Evolutionary conservation across 2,888 invertebrate genomes (phyloP), one percentile per base, ranked within the genome.

Genomic region (Ochropleura plecta): DNA sequence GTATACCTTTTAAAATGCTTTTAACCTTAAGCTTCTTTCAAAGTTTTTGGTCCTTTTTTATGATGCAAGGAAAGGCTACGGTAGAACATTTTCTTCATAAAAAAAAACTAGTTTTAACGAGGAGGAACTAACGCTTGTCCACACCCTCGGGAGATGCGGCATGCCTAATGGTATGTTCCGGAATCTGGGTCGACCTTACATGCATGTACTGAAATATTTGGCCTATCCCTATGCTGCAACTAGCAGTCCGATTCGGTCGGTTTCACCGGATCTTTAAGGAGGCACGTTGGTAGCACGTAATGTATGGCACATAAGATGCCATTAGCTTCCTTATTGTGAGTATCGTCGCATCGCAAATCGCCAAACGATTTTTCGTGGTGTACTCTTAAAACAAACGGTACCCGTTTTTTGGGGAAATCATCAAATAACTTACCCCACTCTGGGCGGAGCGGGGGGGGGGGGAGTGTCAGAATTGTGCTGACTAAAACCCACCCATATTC

Each of bases 1-100:
- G 66, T 71, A 74, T 79, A 72, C 62, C 53, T 71, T 75, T 55
- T 42, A 57, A 79, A 76, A 76, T 62, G 69, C 65, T 79, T 83
- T 70, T 60, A 79, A 48, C 59, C 46, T 74, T 68, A 71, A 59
- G 72, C 44, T 62, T 64, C 10, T 79, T 63, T 81, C 5, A 51
- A 81, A 69, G 59, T 70, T 30, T 53, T 76, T 53, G n/a, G n/a
- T 12, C 16, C 5, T 40, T 78, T 76, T 48, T 16, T 66, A 20
- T 5, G 14, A 62, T 1, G 44, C 14, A 42, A 16, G 16, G 53
- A 62, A 30, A 44, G 16, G 9, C 18, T 40, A 30, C 12, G 48
- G 40, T 49, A 2, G 48, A 57, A 40, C 40, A 55, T 42, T 2
- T 57, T 42, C 12, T 42, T 0, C 44, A 14, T 7, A n/a, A 62